phyloP scores from a whole-genome alignment of 53 echinoderm and acorn worm genomes.

The Luidia sarsii region DNA sequence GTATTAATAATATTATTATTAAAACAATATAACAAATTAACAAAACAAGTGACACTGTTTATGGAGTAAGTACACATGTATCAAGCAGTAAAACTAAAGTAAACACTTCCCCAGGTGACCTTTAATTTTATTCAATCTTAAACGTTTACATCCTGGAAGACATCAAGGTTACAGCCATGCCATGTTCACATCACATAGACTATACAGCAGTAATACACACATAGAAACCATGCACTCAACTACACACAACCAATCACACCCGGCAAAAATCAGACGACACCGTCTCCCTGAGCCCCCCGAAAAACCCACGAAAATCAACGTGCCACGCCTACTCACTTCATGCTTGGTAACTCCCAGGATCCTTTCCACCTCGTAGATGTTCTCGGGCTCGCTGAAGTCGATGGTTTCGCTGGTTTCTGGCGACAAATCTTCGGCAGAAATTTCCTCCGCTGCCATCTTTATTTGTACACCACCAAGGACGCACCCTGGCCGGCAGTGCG shows the following conservation, averaged over 20 bases:
- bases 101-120: too few species aligned
- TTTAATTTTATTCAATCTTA: too few species aligned
- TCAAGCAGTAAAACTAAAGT: too few species aligned
- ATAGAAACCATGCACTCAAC: background rate
- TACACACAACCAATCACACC: too few species aligned
- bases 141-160: too few species aligned
- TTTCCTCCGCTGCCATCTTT: slow-evolving; percentile 56
- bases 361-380: slow-evolving; percentile 80
- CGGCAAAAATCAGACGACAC: too few species aligned
- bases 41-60: too few species aligned
- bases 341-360: slow-evolving; percentile 80
- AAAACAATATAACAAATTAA: too few species aligned
- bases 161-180: too few species aligned
- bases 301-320: background rate
- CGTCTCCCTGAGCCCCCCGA: background rate
- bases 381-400: slow-evolving; percentile 53
- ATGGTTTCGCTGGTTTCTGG: slow-evolving; percentile 52
- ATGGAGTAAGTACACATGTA: too few species aligned
- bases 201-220: background rate
- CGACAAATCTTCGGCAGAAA: slow-evolving; percentile 12
- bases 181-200: too few species aligned
- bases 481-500: slow-evolving; percentile 41
- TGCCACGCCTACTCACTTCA: slow-evolving; percentile 57
- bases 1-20: too few species aligned
- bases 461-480: slow-evolving; percentile 18